Percentiles rank a stretch among this genome's conserved stretches.
phyloP scores from a whole-genome alignment of 2,113 vertebrate genomes.

The Okapia johnstoni region DNA sequence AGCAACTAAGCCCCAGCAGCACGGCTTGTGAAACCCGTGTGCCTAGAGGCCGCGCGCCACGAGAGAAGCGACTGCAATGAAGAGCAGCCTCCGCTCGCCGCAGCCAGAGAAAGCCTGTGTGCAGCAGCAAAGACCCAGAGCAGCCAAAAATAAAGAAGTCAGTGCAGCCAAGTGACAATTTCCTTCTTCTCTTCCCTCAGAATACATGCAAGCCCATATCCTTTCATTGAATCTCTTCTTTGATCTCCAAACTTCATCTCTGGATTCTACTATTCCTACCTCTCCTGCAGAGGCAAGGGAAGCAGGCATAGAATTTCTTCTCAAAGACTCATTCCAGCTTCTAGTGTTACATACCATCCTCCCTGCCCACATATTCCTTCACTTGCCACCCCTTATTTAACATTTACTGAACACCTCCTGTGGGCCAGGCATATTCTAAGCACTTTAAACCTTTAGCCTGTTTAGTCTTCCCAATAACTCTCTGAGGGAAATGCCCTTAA shows the following conservation, averaged over 20 bases:
- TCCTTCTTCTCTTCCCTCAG: neutral
- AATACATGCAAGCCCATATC: neutral
- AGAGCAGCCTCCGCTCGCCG: neutral
- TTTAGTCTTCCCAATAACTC: neutral
- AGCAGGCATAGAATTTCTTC: neutral
- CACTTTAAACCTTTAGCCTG: neutral
- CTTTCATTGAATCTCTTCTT: neutral
- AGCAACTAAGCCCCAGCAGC: neutral
- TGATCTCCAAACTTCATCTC: neutral
- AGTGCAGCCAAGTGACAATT: neutral
- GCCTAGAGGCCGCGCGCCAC: neutral
- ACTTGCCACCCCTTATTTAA: neutral
- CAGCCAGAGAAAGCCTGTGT: neutral
- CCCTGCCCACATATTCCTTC: neutral
- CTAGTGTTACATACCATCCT: neutral
- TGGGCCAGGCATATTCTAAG: neutral
- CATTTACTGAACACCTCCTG: neutral
- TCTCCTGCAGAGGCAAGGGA: neutral
- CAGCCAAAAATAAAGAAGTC: neutral
- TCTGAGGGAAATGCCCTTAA: neutral
- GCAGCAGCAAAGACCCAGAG: neutral
- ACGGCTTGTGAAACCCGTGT: accelerated
- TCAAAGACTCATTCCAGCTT: neutral
- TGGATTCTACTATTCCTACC: neutral
- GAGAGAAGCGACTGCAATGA: neutral